phyloP scores from a whole-genome alignment of 2,113 vertebrate genomes.

The Percopsis transmontana region DNA sequence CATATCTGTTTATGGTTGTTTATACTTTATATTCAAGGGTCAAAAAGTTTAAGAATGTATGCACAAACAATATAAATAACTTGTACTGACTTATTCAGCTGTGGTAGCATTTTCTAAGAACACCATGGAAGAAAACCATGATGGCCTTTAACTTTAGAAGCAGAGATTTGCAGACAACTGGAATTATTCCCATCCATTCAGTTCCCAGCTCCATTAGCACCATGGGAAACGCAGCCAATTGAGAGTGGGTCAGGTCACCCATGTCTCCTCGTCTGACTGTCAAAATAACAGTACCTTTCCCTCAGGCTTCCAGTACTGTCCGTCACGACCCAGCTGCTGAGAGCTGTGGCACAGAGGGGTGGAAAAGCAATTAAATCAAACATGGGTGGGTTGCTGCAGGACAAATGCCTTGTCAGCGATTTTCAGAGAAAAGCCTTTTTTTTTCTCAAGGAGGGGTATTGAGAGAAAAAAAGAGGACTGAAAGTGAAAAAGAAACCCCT shows the following conservation, averaged over 20 bases:
- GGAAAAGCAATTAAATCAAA: constrained; percentile 81
- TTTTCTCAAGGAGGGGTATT: constrained; percentile 36
- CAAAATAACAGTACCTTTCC: constrained; percentile 73
- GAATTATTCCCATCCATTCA: constrained; percentile 51
- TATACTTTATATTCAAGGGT: too few species aligned
- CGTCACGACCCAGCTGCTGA: constrained; percentile 45
- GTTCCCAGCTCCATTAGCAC: constrained; percentile 58
- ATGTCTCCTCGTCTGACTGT: constrained; percentile 73
- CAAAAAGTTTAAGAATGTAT: too few species aligned
- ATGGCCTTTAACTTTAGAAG: constrained; percentile 27
- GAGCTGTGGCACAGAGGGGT: constrained; percentile 66
- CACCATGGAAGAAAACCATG: neutral
- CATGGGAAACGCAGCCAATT: constrained; percentile 67
- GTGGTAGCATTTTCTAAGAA: neutral
- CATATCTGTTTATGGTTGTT: too few species aligned
- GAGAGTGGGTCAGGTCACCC: constrained; percentile 70
- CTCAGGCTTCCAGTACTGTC: constrained; percentile 63
- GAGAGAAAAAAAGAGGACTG: constrained; percentile 49
- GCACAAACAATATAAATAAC: too few species aligned
- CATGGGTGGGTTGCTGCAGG: constrained; percentile 75
- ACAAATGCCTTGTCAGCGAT: constrained; percentile 73
- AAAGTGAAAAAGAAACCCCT: constrained; percentile 41
- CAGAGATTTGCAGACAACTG: constrained; percentile 23
- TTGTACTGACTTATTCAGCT: too few species aligned
- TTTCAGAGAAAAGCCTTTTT: constrained; percentile 53